These are phyloP conservation scores for Molossus molossus DNA, from an alignment of 2,797 vertebrate genomes.

Conservation along the genomic window DNA sequence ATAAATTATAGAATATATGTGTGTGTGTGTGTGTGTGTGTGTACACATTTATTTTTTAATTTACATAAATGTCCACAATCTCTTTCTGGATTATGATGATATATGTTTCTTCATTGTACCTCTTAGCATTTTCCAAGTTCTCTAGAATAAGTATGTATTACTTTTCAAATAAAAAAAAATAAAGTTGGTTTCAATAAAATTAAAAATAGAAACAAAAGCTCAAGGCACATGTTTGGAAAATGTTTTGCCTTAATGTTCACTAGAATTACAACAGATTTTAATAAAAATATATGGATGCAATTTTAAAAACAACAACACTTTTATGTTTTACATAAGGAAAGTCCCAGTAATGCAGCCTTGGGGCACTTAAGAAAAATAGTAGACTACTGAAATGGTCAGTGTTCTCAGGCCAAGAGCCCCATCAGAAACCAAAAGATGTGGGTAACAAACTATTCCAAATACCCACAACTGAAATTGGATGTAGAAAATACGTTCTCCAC, in stretches of 20 bases:
- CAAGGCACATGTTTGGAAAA: slow-evolving; percentile 83
- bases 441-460: slow-evolving; percentile 87
- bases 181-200: slow-evolving; percentile 81
- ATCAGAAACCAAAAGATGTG: slow-evolving; percentile 89
- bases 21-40: no score
- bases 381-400: slow-evolving; percentile 78
- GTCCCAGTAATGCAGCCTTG: slow-evolving; percentile 85
- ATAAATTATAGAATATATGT: no score
- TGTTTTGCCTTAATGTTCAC: slow-evolving; percentile 87
- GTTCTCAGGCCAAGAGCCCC: slow-evolving; percentile 81
- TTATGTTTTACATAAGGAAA: slow-evolving; percentile 89
- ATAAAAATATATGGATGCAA: slow-evolving; percentile 89
- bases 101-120: slow-evolving; percentile 25
- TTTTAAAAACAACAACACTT: slow-evolving; percentile 87
- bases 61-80: slow-evolving; percentile 31
- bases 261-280: slow-evolving; percentile 89
- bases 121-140: slow-evolving; percentile 40
- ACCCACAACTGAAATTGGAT: slow-evolving; percentile 90
- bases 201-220: slow-evolving; percentile 86
- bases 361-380: slow-evolving; percentile 81
- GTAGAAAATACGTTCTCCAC: slow-evolving; percentile 87
- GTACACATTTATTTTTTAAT: neutral
- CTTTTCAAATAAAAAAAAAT: slow-evolving; percentile 64
- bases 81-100: slow-evolving; percentile 34
- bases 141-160: slow-evolving; percentile 64